These are phyloP conservation scores for Bilobella aurantiaca DNA, from an alignment of 1,140 invertebrate genomes.

Conservation along the genomic window DNA sequence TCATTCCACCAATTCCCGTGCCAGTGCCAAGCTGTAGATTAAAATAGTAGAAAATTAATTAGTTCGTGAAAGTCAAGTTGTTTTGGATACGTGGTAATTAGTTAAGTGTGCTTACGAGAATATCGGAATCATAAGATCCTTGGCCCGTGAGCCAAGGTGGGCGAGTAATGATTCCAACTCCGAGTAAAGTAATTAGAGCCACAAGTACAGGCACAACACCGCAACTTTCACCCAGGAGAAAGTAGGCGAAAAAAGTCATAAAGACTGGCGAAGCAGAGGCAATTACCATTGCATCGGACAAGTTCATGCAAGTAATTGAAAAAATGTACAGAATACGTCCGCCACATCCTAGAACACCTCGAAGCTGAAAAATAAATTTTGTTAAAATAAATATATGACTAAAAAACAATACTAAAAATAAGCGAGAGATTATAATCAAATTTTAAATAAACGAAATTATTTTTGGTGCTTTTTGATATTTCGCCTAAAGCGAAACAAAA, in stretches of 20 bases:
- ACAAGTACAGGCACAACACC: slow-evolving; percentile 71
- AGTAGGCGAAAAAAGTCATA: slow-evolving; percentile 73
- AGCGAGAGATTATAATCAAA: no score
- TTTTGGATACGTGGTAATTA: neutral
- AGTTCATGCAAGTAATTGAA: neutral
- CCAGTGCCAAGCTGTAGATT: slow-evolving; percentile 12
- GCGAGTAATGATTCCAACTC: slow-evolving; percentile 71
- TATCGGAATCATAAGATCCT: slow-evolving; percentile 16
- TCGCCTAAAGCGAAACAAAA: no score
- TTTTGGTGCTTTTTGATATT: no score
- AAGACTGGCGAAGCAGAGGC: slow-evolving; percentile 54
- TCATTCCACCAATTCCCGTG: slow-evolving; percentile 15
- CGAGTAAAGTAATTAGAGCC: slow-evolving; percentile 67
- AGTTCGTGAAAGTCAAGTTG: no score
- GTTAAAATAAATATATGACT: neutral
- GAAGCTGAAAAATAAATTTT: slow-evolving; percentile 8
- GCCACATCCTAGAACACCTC: slow-evolving; percentile 5
- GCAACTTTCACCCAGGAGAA: slow-evolving; percentile 80
- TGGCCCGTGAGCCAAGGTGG: slow-evolving; percentile 37
- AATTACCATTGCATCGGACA: slow-evolving; percentile 11
- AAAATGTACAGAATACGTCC: slow-evolving; percentile 8
- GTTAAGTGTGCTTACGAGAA: slow-evolving; percentile 17
- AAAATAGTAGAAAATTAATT: neutral
- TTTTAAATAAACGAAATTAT: no score
- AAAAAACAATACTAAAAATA: no score